These are phyloP conservation scores for Eulithis prunata DNA, from an alignment of 2,888 invertebrate genomes.

Conservation along the genomic window DNA sequence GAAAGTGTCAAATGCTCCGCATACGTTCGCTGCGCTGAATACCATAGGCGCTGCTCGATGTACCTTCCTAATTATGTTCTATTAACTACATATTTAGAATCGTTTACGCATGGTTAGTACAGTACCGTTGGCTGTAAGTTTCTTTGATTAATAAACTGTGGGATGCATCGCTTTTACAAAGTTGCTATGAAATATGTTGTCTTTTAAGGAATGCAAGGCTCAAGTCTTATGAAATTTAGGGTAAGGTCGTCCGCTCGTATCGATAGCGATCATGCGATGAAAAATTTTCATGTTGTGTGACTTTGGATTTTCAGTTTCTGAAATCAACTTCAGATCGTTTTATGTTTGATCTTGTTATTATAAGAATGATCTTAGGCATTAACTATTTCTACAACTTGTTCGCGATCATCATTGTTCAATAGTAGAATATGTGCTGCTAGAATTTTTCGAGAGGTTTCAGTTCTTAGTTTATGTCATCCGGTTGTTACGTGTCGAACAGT, in stretches of 20 bases:
- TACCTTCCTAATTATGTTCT: constrained; percentile 48
- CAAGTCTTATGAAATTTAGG: constrained; percentile 42
- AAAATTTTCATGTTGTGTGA: neutral
- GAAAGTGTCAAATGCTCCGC: constrained; percentile 75
- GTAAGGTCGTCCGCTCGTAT: constrained; percentile 43
- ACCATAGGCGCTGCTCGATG: constrained; percentile 49
- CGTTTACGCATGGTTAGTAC: constrained; percentile 42
- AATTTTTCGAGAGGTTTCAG: constrained; percentile 14
- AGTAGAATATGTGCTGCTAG: neutral
- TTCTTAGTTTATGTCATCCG: constrained; percentile 33
- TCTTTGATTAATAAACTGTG: constrained; percentile 25
- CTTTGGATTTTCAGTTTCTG: constrained; percentile 6
- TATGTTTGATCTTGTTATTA: neutral
- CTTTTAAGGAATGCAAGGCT: constrained; percentile 46
- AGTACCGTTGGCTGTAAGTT: constrained; percentile 37
- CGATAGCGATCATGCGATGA: constrained; percentile 1
- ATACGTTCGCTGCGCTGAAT: constrained; percentile 63
- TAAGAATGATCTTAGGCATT: no score
- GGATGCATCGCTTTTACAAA: constrained; percentile 36
- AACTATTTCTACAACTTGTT: no score
- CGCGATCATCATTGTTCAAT: neutral
- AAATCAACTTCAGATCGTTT: neutral
- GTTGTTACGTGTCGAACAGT: constrained; percentile 42
- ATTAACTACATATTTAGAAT: constrained; percentile 45
- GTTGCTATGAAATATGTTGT: constrained; percentile 25